Conservation (phyloP, 2,113 vertebrate genomes). For the Arenaria interpres region DNA sequence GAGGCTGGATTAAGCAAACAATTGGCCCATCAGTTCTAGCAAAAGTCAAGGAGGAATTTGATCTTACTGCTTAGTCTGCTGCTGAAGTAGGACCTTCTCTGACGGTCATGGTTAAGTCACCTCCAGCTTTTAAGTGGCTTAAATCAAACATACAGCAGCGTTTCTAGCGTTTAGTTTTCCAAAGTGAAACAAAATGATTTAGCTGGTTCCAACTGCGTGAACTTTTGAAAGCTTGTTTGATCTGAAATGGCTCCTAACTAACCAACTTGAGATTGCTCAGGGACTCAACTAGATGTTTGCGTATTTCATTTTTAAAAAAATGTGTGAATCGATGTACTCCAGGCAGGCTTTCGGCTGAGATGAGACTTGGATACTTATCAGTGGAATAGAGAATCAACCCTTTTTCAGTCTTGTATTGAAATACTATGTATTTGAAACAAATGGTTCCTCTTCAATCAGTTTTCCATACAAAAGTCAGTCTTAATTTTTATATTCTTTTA, state of each 20-base stretch:
- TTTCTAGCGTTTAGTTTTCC: not conserved
- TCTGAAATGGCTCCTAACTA: not conserved
- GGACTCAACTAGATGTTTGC: not conserved
- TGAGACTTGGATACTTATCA: not conserved
- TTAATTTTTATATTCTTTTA: slow-evolving; percentile 14
- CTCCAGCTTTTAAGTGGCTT: not conserved
- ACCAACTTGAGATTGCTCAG: not conserved
- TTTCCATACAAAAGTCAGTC: not conserved
- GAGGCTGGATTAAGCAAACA: not conserved
- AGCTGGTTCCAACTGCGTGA: not conserved
- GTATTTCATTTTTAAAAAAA: not conserved
- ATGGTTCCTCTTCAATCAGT: not conserved
- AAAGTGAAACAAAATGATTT: not conserved
- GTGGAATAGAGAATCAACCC: not conserved
- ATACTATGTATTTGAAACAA: not conserved
- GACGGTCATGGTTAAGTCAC: not conserved
- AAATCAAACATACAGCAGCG: not conserved
- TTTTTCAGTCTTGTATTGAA: not conserved
- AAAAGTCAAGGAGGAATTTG: not conserved
- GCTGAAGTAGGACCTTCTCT: not conserved
- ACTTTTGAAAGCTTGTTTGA: not conserved
- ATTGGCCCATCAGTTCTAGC: not conserved
- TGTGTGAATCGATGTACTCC: not conserved
- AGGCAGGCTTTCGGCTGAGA: not conserved
- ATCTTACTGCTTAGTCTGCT: not conserved